Evolutionary conservation across 2,888 invertebrate species (phyloP).

Genomic region (Hipparchia semele): DNA sequence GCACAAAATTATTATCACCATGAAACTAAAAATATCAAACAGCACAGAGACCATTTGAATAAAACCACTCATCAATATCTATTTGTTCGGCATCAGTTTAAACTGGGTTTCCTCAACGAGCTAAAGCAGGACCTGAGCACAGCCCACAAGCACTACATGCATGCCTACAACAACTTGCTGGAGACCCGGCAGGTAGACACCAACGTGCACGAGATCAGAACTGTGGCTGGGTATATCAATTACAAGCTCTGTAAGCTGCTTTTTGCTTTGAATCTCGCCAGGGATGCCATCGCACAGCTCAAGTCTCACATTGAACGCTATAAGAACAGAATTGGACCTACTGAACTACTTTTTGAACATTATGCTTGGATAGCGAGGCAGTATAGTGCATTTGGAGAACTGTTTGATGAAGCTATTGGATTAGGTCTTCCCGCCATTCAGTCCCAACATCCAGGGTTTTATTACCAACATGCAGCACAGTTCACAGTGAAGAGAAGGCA

Average conservation of each 20-base stretch:
- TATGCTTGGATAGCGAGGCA: slow-evolving; percentile 97
- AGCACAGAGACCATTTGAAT: slow-evolving; percentile 95
- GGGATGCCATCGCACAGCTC: slow-evolving; percentile 98
- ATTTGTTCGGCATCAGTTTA: slow-evolving; percentile 98
- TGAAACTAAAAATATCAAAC: slow-evolving; percentile 92
- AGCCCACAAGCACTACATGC: slow-evolving; percentile 93
- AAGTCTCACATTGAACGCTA: slow-evolving; percentile 96
- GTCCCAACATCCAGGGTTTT: slow-evolving; percentile 98
- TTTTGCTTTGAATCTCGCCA: slow-evolving; percentile 93
- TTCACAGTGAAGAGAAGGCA: slow-evolving; percentile 90
- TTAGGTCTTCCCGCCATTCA: slow-evolving; percentile 96
- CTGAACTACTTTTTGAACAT: slow-evolving; percentile 96
- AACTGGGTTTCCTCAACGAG: slow-evolving; percentile 97
- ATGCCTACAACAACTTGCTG: slow-evolving; percentile 94
- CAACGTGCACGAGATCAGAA: slow-evolving; percentile 96
- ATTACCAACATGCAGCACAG: slow-evolving; percentile 97
- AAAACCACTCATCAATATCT: slow-evolving; percentile 95
- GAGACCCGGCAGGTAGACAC: slow-evolving; percentile 95
- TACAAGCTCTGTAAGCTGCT: slow-evolving; percentile 97
- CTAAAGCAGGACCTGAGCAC: slow-evolving; percentile 94
- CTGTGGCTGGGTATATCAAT: slow-evolving; percentile 96
- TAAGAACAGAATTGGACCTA: slow-evolving; percentile 90
- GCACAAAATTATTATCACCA: slow-evolving; percentile 96
- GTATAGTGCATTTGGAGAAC: slow-evolving; percentile 94
- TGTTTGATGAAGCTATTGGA: slow-evolving; percentile 97